Conservation (phyloP, 2,113 vertebrate genomes). For the Hystrix brachyura region DNA sequence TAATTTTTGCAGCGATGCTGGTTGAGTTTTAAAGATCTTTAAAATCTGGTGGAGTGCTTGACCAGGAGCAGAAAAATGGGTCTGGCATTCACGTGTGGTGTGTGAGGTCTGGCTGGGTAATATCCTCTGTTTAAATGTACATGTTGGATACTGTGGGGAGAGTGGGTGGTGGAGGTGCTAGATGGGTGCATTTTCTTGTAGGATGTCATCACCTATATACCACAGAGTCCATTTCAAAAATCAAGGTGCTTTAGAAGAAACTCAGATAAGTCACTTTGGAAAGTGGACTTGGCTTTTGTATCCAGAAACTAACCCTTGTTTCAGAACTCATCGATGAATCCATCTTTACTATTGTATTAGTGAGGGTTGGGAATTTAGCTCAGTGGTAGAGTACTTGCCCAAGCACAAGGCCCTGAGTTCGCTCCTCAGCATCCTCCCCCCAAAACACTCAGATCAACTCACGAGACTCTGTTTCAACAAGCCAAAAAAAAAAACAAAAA, state of each 20-base stretch:
- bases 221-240: neutral
- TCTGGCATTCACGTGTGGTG: neutral
- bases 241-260: neutral
- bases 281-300: too few species aligned
- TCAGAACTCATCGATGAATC: too few species aligned
- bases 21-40: neutral
- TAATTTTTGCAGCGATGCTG: neutral
- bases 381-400: too few species aligned
- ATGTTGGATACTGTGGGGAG: neutral
- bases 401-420: too few species aligned
- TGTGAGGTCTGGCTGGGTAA: neutral
- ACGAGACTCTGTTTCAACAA: too few species aligned
- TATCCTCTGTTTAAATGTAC: neutral
- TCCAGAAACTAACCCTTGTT: too few species aligned
- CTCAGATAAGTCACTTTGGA: too few species aligned
- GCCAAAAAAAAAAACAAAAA: too few species aligned
- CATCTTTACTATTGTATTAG: too few species aligned
- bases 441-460: too few species aligned
- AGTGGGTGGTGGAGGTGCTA: neutral
- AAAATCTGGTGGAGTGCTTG: neutral
- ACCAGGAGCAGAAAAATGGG: neutral
- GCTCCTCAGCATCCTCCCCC: too few species aligned
- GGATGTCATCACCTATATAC: neutral
- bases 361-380: too few species aligned
- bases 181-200: neutral